Base-by-base conservation (phyloP, 2,797 vertebrate species). In the Arrhamphus sclerolepis region DNA sequence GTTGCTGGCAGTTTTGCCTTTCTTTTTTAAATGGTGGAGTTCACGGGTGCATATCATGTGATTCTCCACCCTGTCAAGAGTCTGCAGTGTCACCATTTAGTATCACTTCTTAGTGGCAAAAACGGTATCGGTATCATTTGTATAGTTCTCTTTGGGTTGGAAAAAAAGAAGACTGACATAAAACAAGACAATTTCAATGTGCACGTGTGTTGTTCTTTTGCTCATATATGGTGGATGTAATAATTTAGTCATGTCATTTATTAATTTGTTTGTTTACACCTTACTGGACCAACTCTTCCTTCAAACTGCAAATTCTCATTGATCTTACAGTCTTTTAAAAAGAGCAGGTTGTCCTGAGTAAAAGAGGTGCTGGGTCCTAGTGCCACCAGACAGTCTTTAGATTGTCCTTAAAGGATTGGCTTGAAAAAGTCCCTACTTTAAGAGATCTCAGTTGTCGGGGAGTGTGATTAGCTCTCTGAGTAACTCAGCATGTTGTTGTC, bases 381-480 rank as follows among this genome's bases (percentile, higher is more conserved):
- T 11, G 9, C 4, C 31, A 34, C 31, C 31, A 34, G 31, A 34
- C 10, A 34, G 31, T 34, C 6, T 34, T 34, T 34, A 34, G 10
- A 11, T 9, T 34, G 8, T 34, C 31, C 31, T 34, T 11, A 34
- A 34, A 10, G 9, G 31, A 34, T 34, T 34, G 62, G 7, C 68
- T 72, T 43, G 48, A 28, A 70, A 55, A 72, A 62, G 73, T 70
- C 19, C 8, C 42, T 75, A 47, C 46, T 72, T 38, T 0, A 31
- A 70, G 66, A 58, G 71, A 14, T 26, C 21, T 65, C 43, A 29
- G 67, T 79, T 70, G 68, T 79, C 43, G 14, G 41, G 24, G 63
- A 58, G 53, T 69, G 41, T 67, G 80, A 86, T 88, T 86, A 89
- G 83, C 81, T 55, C 64, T 70, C 81, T 85, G 64, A 61, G 55